Conservation (phyloP, 2,113 vertebrate genomes). For the Gobio gobio region DNA sequence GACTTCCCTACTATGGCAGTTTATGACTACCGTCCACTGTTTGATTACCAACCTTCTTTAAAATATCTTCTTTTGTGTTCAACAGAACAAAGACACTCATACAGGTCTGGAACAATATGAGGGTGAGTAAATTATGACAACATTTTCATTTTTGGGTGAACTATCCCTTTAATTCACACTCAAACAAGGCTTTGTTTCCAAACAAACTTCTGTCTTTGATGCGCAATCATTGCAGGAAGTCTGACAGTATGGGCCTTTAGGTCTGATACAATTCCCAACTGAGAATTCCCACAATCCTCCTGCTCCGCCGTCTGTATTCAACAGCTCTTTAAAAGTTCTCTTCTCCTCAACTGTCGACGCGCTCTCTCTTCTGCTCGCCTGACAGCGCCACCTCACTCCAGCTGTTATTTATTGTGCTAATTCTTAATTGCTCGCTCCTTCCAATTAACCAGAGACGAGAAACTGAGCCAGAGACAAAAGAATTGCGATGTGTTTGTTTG, state of each 20-base stretch:
- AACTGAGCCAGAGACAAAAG: conserved; percentile 31
- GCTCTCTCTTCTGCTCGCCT: conserved; percentile 56
- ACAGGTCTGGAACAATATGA: too few species aligned
- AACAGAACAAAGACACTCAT: too few species aligned
- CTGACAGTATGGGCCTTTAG: conserved; percentile 14
- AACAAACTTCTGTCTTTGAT: conserved; percentile 6
- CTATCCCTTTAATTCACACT: background rate
- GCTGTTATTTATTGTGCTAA: conserved; percentile 56
- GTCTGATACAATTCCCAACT: conserved; percentile 40
- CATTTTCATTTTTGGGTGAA: too few species aligned
- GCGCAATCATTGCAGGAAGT: conserved; percentile 9
- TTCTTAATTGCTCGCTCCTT: conserved; percentile 65
- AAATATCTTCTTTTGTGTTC: too few species aligned
- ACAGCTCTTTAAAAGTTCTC: conserved; percentile 25
- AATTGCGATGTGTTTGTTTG: conserved; percentile 53
- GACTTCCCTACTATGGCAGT: too few species aligned
- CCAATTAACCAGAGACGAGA: conserved; percentile 55
- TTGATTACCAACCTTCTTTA: too few species aligned
- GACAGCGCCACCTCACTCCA: conserved; percentile 59
- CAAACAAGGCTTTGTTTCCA: background rate
- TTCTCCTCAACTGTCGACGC: background rate
- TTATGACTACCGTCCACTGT: too few species aligned
- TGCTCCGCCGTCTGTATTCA: conserved; percentile 19
- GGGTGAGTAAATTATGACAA: too few species aligned
- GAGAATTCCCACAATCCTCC: conserved; percentile 25